Percentiles rank a stretch among this genome's conserved stretches.
These are phyloP conservation scores for Sitophilus oryzae DNA, from an alignment of 1,140 invertebrate species.

Conservation along the genomic window DNA sequence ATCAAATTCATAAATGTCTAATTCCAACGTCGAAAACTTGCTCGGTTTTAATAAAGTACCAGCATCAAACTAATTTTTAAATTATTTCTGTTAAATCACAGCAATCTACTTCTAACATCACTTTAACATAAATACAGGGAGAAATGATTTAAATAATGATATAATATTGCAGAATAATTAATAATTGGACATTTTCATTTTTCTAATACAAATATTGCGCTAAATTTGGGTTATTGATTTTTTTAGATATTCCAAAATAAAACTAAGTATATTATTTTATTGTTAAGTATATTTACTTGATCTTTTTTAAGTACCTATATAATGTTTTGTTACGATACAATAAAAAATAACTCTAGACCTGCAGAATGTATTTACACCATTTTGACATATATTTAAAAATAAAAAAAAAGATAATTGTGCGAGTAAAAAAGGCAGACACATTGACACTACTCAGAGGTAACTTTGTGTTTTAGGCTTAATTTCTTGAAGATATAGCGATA, in stretches of 20 bases:
- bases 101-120: conserved; percentile 23
- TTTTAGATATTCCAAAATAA: conserved; percentile 22
- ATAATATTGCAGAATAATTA: neutral
- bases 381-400: conserved; percentile 6
- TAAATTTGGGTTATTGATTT: conserved; percentile 12
- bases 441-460: conserved; percentile 13
- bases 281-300: conserved; percentile 16
- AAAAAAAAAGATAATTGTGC: conserved; percentile 19
- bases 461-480: neutral
- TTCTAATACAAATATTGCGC: conserved; percentile 22
- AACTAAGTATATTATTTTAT: conserved; percentile 17
- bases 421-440: conserved; percentile 22
- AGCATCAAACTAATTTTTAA: conserved; percentile 2
- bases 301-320: conserved; percentile 23
- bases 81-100: conserved; percentile 20
- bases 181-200: conserved; percentile 1
- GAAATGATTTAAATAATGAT: neutral
- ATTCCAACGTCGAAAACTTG: neutral
- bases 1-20: neutral
- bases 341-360: conserved; percentile 23
- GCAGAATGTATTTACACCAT: conserved; percentile 25
- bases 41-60: neutral
- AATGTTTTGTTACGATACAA: conserved; percentile 19
- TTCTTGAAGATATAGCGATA: neutral
- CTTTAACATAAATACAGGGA: conserved; percentile 13